A percentile compares a stretch with the other conserved stretches of the same genome.
Evolutionary conservation across 2,113 vertebrate genomes (phyloP).

Genomic region (Eulemur rufifrons): DNA sequence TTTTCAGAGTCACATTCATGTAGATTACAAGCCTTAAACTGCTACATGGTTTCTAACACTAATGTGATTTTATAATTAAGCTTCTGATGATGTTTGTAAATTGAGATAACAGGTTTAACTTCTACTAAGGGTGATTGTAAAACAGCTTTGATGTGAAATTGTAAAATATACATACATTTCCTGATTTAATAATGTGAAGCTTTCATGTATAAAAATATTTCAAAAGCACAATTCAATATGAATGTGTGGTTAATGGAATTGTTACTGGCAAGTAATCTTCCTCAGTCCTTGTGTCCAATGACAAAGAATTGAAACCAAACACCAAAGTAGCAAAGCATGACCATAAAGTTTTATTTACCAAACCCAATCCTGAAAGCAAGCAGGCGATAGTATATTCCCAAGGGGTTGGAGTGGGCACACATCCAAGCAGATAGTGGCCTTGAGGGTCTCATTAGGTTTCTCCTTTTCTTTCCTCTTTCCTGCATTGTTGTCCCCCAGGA

Average conservation of each 20-base stretch:
- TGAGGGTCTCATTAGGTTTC: too few species aligned
- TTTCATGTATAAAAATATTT: conserved; percentile 48
- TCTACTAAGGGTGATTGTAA: conserved; percentile 42
- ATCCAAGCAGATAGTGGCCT: too few species aligned
- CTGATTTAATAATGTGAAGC: conserved; percentile 45
- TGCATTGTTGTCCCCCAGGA: too few species aligned
- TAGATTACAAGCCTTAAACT: background rate
- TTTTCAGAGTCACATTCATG: background rate
- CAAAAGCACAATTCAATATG: conserved; percentile 44
- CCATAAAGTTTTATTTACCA: too few species aligned
- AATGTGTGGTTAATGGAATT: conserved; percentile 47
- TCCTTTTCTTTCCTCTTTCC: too few species aligned
- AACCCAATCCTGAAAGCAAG: too few species aligned
- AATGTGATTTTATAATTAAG: conserved; percentile 51
- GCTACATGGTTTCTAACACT: background rate
- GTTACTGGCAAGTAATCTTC: too few species aligned
- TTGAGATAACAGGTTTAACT: conserved; percentile 55
- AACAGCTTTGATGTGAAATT: conserved; percentile 52
- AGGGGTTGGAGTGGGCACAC: too few species aligned
- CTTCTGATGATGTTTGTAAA: conserved; percentile 53
- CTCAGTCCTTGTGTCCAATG: too few species aligned
- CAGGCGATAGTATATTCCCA: too few species aligned
- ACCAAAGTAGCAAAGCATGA: too few species aligned
- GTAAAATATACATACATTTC: conserved; percentile 19
- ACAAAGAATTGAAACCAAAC: too few species aligned